Evolutionary conservation across 2,888 invertebrate genomes (phyloP), one percentile per base, ranked within the genome.

Genomic region (Polietes domitor): DNA sequence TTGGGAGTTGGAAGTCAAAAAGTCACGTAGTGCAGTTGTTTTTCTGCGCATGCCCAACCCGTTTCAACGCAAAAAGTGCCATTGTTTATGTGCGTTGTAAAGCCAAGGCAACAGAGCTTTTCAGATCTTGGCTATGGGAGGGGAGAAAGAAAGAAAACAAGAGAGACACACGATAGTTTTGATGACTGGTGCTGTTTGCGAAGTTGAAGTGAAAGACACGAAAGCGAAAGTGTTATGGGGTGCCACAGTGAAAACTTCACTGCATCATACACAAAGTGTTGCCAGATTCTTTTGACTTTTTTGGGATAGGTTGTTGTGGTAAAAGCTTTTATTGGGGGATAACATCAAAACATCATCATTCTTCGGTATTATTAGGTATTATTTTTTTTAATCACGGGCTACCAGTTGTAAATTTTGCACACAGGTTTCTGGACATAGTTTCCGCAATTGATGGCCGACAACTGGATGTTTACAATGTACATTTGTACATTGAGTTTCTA

Each of bases 1-100:
- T 80, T n/a, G 71, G 17, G 47, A n/a, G n/a, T n/a, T 10, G 32
- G 6, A 32, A 37, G 6, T 17, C 63, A 10, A 80, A 80, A 83
- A 80, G 78, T 84, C 83, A 84, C 83, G 83, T 84, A 83, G n/a
- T 61, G 75, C 58, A 1, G 37, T 37, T 7, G 37, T 37, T 37
- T 50, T 75, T 77, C 71, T 58, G 80, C 77, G 75, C 80, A 80
- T 76, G 75, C 77, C 32, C 47, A 72, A 50, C 28, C 41, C 65
- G 55, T 72, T 65, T 72, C 19, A 21, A 26, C 53, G 53, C 21
- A 76, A 12, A 79, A 12, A 79, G n/a, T 77, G 68, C n/a, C 77
- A 80, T 71, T 80, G 58, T 17, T 47, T 28, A 32, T 43, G 24
- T 1, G 17, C 21, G 53, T 1, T 63, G 65, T 17, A 41, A 19